Evolutionary conservation across 1,140 invertebrate genomes (phyloP).

Genomic region (Propsilocerus akamusi): DNA sequence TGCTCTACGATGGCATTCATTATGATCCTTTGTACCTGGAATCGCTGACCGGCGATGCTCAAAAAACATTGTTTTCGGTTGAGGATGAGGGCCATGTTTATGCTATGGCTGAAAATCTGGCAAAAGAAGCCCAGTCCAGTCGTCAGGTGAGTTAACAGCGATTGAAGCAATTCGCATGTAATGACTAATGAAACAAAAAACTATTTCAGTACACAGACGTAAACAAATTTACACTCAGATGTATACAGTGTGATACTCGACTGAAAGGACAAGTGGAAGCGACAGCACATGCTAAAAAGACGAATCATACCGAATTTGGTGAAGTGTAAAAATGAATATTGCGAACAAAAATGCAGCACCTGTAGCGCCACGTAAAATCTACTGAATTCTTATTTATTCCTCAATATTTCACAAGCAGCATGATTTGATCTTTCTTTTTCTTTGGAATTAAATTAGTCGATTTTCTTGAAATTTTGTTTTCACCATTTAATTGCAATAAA

Average conservation of each 20-base stretch:
- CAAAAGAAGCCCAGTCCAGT: conserved; percentile 67
- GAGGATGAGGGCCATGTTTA: conserved; percentile 48
- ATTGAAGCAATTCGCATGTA: no score
- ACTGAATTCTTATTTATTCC: neutral
- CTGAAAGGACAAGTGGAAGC: conserved; percentile 63
- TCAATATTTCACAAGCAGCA: neutral
- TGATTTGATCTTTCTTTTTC: neutral
- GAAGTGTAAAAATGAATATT: conserved; percentile 58
- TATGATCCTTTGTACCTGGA: conserved; percentile 88
- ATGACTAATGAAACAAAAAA: no score
- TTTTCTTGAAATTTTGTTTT: neutral
- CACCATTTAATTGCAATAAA: no score
- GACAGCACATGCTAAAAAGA: conserved; percentile 63
- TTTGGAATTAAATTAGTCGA: neutral
- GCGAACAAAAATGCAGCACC: no score
- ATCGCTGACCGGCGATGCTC: conserved; percentile 37
- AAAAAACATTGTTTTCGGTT: conserved; percentile 62
- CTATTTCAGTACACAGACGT: conserved; percentile 80
- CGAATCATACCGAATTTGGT: conserved; percentile 74
- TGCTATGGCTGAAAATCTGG: conserved; percentile 62
- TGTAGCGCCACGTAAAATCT: no score
- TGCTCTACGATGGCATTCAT: conserved; percentile 92
- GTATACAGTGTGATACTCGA: conserved; percentile 52
- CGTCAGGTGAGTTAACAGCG: no score
- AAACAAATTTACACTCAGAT: conserved; percentile 67